Base-by-base conservation (phyloP, 2,797 vertebrate species). In the Naso thynnoides region DNA sequence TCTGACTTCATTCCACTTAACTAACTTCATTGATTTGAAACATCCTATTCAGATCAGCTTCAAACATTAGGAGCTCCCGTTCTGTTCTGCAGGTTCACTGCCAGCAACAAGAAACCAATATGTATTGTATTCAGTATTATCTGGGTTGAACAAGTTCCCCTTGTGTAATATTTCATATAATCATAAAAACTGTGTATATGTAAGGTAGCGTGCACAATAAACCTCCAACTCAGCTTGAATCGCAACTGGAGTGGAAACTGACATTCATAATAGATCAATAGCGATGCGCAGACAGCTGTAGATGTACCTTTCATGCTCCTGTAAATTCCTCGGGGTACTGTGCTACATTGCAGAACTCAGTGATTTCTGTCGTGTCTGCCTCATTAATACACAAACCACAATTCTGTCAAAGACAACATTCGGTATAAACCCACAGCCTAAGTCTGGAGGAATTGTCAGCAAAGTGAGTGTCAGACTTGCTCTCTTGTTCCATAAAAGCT, bases 241-340 rank as follows among this genome's bases (percentile, higher is more conserved):
- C 66, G 53, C 45, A 74, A 33, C 69, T 8, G 10, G 74, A 83
- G 68, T 54, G 56, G 76, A 86, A 81, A 59, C 45, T 64, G 60
- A 58, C 81, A 89, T 91, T 77, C 75, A 89, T 88, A 90, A 91
- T 86, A 86, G 83, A 91, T 89, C 89, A 90, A 80, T 84, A 66
- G 67, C 52, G 68, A 50, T 41, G 64, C 81, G 70, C 57, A 88
- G 75, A 82, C 72, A 77, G 72, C 70, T 84, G 84, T 70, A 77
- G 83, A 81, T 86, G 88, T 84, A 85, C 79, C 77, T 86, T 78
- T 88, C 81, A 79, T 82, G 77, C 78, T 85, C 73, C 78, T 82
- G 71, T 78, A 75, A 76, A 87, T 81, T 89, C 88, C 88, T 77
- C 53, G 1, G 84, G 76, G 90, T 61, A 2, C 69, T 89, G 88